Evolutionary conservation across 37 sponge, comb jelly and placozoan species (phyloP).

Genomic region (Oscarella lobularis): DNA sequence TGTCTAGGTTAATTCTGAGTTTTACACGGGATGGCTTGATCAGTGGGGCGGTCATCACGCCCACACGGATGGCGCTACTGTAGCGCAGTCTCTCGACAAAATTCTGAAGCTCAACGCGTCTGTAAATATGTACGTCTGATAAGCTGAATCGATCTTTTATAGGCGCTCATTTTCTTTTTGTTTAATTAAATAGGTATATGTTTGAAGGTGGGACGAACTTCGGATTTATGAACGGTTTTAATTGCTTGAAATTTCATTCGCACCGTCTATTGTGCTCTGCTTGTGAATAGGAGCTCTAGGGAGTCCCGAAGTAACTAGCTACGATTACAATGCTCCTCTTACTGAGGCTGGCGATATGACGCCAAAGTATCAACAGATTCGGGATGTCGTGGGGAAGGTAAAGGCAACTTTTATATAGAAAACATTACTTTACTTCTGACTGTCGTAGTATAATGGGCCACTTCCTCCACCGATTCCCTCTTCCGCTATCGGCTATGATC

Average conservation of each 20-base stretch:
- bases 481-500: too few relatives aligned
- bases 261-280: too few relatives aligned
- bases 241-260: too few relatives aligned
- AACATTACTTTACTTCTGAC: too few relatives aligned
- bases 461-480: too few relatives aligned
- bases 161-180: background rate
- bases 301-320: slow-evolving; percentile 68
- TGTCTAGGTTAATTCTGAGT: slow-evolving; percentile 89
- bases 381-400: slow-evolving; percentile 35
- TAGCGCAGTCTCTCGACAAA: slow-evolving; percentile 44
- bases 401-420: background rate
- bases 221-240: slow-evolving; percentile 90
- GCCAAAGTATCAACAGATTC: slow-evolving; percentile 56
- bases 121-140: slow-evolving; percentile 69
- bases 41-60: slow-evolving; percentile 73
- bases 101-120: slow-evolving; percentile 51
- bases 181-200: slow-evolving; percentile 47
- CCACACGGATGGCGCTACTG: background rate
- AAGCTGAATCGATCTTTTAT: background rate
- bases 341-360: slow-evolving; percentile 82
- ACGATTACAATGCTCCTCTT: slow-evolving; percentile 97
- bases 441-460: too few relatives aligned
- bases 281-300: too few relatives aligned
- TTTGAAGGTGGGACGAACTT: slow-evolving; percentile 92
- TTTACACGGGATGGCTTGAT: slow-evolving; percentile 95